These are phyloP conservation scores for Clusia tigrina DNA, from an alignment of 2,888 invertebrate genomes.

Conservation along the genomic window DNA sequence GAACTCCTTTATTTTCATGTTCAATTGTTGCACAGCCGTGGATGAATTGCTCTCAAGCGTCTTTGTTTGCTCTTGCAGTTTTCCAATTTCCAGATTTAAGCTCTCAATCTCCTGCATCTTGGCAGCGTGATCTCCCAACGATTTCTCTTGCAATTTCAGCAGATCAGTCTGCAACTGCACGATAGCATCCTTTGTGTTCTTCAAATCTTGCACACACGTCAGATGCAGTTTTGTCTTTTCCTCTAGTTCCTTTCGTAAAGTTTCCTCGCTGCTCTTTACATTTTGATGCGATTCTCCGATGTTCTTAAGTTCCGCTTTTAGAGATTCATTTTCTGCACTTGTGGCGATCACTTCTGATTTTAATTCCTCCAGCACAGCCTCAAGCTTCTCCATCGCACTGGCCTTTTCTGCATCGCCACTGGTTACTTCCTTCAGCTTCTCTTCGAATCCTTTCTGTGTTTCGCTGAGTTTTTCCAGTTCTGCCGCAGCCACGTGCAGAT, in stretches of 20 bases:
- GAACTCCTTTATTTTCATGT: slow-evolving; percentile 23
- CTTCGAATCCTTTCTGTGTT: slow-evolving; percentile 28
- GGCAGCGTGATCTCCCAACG: slow-evolving; percentile 14
- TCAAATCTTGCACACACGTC: slow-evolving; percentile 21
- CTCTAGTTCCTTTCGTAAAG: slow-evolving; percentile 15
- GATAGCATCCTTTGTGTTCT: slow-evolving; percentile 24
- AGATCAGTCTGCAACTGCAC: slow-evolving; percentile 26
- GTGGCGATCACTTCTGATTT: slow-evolving; percentile 42
- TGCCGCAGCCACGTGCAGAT: slow-evolving; percentile 28
- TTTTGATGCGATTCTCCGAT: slow-evolving; percentile 17
- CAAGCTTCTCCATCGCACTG: slow-evolving; percentile 41
- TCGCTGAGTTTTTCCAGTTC: slow-evolving; percentile 29
- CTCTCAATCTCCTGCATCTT: slow-evolving; percentile 30
- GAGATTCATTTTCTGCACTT: slow-evolving; percentile 42
- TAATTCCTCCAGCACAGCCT: slow-evolving; percentile 66
- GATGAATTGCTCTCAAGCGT: slow-evolving; percentile 33
- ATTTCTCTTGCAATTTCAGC: slow-evolving; percentile 13
- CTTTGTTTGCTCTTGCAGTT: slow-evolving; percentile 33
- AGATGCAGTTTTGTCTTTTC: slow-evolving; percentile 24
- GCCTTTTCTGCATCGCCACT: slow-evolving; percentile 28
- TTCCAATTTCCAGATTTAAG: slow-evolving; percentile 30
- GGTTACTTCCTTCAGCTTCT: slow-evolving; percentile 25
- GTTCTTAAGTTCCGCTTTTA: slow-evolving; percentile 49
- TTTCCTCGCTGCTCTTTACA: slow-evolving; percentile 16
- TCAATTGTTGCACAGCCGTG: slow-evolving; percentile 31